Conservation (phyloP, 2,797 vertebrate species). For the Natrix natrix region DNA sequence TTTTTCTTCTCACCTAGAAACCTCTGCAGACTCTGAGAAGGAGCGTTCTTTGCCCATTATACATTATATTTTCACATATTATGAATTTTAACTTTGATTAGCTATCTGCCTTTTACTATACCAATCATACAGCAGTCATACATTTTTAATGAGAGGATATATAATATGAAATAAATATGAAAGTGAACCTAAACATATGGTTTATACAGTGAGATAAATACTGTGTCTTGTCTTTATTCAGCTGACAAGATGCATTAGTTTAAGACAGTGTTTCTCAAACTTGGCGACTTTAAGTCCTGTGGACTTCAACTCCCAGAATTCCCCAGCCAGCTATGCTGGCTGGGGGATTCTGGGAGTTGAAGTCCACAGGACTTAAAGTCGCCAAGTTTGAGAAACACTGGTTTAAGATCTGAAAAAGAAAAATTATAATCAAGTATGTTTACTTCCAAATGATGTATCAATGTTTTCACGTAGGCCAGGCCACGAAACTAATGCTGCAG, state of each 20-base stretch:
- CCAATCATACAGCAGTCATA: neutral
- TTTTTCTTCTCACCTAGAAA: neutral
- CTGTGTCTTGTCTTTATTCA: neutral
- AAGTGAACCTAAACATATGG: neutral
- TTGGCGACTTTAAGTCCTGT: no score
- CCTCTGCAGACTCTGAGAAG: neutral
- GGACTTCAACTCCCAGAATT: no score
- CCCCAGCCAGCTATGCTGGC: no score
- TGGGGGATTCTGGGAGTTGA: no score
- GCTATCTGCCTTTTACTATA: neutral
- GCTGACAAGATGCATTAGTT: neutral
- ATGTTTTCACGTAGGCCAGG: neutral
- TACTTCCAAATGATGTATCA: neutral
- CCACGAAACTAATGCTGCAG: neutral
- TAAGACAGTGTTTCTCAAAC: no score
- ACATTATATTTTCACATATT: neutral
- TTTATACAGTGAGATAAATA: neutral
- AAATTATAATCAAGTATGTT: neutral
- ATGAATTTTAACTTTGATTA: neutral
- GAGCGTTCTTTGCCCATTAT: neutral
- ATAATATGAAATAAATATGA: neutral
- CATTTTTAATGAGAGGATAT: neutral
- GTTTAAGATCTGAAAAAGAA: neutral
- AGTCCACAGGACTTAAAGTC: no score
- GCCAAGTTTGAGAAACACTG: neutral